Conservation (phyloP, 2,113 vertebrate genomes). For the Puntigrus tetrazona region DNA sequence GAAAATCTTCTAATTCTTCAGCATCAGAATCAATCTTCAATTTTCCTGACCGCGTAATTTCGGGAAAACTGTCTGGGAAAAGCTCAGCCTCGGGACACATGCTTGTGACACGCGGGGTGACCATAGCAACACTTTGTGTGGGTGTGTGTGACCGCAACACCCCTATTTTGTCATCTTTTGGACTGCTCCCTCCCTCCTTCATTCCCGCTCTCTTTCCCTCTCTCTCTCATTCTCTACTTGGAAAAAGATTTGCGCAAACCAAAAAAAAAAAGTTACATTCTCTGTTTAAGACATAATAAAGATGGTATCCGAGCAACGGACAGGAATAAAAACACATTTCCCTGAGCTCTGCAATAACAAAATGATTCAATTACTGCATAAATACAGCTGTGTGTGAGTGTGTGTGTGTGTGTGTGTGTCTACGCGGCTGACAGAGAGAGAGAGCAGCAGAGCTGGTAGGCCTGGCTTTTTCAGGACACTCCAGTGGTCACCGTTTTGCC, state of each 20-base stretch:
- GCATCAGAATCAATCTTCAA: conserved; percentile 42
- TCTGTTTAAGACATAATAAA: conserved; percentile 61
- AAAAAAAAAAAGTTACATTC: conserved; percentile 48
- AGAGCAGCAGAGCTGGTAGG: conserved; percentile 1
- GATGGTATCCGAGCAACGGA: conserved; percentile 56
- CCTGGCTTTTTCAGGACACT: conserved; percentile 37
- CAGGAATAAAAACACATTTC: conserved; percentile 60
- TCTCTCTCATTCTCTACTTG: conserved; percentile 4
- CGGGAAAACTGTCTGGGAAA: conserved; percentile 36
- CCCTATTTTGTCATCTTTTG: conserved; percentile 48
- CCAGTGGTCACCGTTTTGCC: background rate
- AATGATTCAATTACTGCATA: conserved; percentile 62
- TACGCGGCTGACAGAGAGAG: background rate
- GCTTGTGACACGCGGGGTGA: conserved; percentile 42
- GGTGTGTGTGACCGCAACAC: conserved; percentile 43
- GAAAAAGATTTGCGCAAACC: conserved; percentile 46
- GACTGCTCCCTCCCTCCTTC: conserved; percentile 1
- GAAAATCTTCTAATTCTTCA: conserved; percentile 35
- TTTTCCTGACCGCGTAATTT: conserved; percentile 42
- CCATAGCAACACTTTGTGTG: conserved; percentile 50
- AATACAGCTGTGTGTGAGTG: conserved; percentile 48
- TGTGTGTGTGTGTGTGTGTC: conserved; percentile 35
- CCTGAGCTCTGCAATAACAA: conserved; percentile 59
- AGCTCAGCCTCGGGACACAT: conserved; percentile 42
- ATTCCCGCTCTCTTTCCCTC: background rate